Evolutionary conservation across 2,113 vertebrate genomes (phyloP).

Genomic region (Peromyscus californicus): DNA sequence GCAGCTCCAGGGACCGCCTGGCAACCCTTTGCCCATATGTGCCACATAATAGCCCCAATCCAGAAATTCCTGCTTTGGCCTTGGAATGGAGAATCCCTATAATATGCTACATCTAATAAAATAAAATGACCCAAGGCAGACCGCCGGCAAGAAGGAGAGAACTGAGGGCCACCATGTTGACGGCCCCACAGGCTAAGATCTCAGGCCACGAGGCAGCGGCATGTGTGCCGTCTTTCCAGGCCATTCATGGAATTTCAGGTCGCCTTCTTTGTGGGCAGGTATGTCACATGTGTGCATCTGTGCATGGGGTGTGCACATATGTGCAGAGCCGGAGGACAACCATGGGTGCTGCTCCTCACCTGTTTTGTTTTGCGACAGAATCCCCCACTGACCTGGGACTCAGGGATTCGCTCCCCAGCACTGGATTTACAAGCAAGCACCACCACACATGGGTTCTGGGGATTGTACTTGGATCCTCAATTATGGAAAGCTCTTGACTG

Average conservation of each 20-base stretch:
- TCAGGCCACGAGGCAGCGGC: fast-evolving
- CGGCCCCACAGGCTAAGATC: background rate
- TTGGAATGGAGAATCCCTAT: background rate
- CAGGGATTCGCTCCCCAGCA: background rate
- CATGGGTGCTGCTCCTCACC: background rate
- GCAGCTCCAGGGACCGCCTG: fast-evolving
- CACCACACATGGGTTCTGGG: background rate
- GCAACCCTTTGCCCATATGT: background rate
- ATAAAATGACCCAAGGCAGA: background rate
- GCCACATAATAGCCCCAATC: background rate
- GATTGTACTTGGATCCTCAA: background rate
- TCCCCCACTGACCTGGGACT: background rate
- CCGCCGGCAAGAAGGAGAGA: background rate
- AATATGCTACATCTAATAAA: background rate
- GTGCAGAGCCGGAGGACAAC: background rate
- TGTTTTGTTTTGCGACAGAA: background rate
- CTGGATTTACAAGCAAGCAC: background rate
- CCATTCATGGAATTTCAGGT: background rate
- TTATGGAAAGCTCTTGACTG: background rate
- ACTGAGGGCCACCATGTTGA: fast-evolving
- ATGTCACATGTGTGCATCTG: background rate
- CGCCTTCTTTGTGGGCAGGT: background rate
- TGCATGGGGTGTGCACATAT: background rate
- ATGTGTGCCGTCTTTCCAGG: background rate
- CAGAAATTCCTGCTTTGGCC: background rate